Base-by-base conservation (phyloP, 2,797 vertebrate species). In the Silurus aristotelis region DNA sequence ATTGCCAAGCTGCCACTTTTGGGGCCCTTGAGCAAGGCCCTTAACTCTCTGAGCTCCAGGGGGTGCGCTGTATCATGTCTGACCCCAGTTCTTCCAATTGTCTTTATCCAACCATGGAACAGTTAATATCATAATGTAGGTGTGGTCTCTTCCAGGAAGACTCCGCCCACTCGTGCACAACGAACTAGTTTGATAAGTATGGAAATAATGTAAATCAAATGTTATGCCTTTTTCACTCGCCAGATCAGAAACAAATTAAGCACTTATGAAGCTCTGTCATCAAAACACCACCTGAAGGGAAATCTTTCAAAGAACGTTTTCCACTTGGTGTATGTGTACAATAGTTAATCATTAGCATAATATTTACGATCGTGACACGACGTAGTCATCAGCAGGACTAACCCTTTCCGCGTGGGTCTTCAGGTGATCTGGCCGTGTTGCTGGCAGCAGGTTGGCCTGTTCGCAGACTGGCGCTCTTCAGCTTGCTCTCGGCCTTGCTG, bases 391-490 rank as follows among this genome's bases (percentile, higher is more conserved):
- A 79, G 13, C 13, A 64, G 60, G 14, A 13, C 46, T 31, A 67
- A 80, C 17, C 3, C 15, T 80, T 52, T 55, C 46, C 3, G 25
- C 9, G 6, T 55, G 25, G 83, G 7, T 87, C 27, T 43, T 5
- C 91, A 97, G 96, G 96, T 0, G 96, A 96, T 89, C 92, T 96
- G 68, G 96, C 96, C 0, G 89, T 96, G 90, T 89, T 97, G 87
- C 89, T 97, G 67, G 90, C 86, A 84, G 93, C 92, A 0, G 96
- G 95, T 31, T 88, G 94, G 31, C 86, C 93, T 0, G 88, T 96
- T 22, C 91, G 90, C 46, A 79, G 90, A 61, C n/a, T 96, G 70
- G 90, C 95, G 25, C 83, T 94, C 19, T 93, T 96, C 86, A 96
- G 94, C 56, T 81, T 93, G 0, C 67, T 95, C 61, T 97, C 96